Conservation (phyloP, 1,140 invertebrate species). For the Bombus haemorrhoidalis region DNA sequence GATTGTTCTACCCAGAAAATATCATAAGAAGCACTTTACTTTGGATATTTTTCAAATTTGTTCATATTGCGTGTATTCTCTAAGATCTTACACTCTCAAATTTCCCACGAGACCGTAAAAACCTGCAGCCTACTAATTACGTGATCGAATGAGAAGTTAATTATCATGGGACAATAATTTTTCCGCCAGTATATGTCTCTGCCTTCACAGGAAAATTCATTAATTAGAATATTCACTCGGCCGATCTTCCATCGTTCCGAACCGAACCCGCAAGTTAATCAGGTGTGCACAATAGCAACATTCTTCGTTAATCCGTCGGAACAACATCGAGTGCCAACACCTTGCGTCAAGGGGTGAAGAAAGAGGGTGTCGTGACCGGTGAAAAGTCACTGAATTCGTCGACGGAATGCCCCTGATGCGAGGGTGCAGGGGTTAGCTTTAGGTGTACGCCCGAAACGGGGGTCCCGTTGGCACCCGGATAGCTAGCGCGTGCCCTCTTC, state of each 20-base stretch:
- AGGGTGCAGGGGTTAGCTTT: conserved; percentile 75
- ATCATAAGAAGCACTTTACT: no score
- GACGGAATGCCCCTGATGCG: conserved; percentile 70
- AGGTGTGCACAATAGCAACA: conserved; percentile 16
- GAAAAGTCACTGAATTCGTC: conserved; percentile 74
- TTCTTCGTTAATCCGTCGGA: conserved; percentile 35
- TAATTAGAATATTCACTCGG: background rate
- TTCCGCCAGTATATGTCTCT: background rate
- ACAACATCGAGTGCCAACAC: conserved; percentile 57
- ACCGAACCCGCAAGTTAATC: background rate
- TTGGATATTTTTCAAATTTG: no score
- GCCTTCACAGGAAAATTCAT: no score
- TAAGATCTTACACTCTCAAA: no score
- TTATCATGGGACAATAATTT: background rate
- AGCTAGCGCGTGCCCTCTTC: conserved; percentile 80
- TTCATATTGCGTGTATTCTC: no score
- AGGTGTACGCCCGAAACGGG: conserved; percentile 75
- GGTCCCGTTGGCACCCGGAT: conserved; percentile 63
- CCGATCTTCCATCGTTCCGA: no score
- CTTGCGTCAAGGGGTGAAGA: conserved; percentile 71
- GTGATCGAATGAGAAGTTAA: background rate
- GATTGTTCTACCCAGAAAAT: no score
- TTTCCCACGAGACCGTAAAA: no score
- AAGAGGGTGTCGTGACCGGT: conserved; percentile 64
- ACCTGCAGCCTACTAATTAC: background rate